Conservation (phyloP, 2,888 invertebrate genomes). For the Magallana nippona region DNA sequence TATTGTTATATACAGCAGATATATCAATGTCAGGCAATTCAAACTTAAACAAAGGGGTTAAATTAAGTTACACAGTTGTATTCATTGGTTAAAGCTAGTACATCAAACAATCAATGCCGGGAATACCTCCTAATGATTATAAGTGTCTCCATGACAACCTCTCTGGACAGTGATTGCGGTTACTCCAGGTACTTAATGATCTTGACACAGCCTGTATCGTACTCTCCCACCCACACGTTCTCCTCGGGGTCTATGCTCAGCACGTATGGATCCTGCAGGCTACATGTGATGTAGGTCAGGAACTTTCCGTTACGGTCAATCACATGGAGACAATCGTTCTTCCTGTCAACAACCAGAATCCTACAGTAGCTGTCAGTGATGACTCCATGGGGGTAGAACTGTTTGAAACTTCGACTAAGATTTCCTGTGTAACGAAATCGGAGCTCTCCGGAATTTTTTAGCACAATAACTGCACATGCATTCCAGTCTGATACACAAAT, state of each 20-base stretch:
- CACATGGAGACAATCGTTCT: slow-evolving; percentile 33
- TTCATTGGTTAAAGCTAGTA: too few relatives aligned
- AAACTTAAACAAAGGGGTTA: too few relatives aligned
- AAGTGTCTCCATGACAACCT: too few relatives aligned
- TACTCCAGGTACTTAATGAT: slow-evolving; percentile 11
- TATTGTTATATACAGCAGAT: too few relatives aligned
- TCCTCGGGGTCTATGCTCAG: slow-evolving; percentile 17
- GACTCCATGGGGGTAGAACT: slow-evolving; percentile 26
- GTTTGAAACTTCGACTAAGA: background rate
- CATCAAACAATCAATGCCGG: too few relatives aligned
- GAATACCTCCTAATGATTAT: too few relatives aligned
- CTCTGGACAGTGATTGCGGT: too few relatives aligned
- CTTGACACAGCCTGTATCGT: background rate
- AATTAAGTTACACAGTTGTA: too few relatives aligned
- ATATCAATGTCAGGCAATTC: too few relatives aligned
- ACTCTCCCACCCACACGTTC: slow-evolving; percentile 35
- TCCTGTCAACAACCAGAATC: slow-evolving; percentile 5
- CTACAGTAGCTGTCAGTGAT: slow-evolving; percentile 13
- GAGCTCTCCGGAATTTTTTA: background rate
- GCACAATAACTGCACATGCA: background rate
- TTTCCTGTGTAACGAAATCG: slow-evolving; percentile 15
- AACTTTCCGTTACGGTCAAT: slow-evolving; percentile 36
- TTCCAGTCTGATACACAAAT: slow-evolving; percentile 20
- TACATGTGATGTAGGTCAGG: slow-evolving; percentile 13
- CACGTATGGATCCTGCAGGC: background rate